Percentiles rank a stretch among this genome's conserved stretches.
phyloP scores from a whole-genome alignment of 2,797 vertebrate genomes.

The Argyrosomus regius region DNA sequence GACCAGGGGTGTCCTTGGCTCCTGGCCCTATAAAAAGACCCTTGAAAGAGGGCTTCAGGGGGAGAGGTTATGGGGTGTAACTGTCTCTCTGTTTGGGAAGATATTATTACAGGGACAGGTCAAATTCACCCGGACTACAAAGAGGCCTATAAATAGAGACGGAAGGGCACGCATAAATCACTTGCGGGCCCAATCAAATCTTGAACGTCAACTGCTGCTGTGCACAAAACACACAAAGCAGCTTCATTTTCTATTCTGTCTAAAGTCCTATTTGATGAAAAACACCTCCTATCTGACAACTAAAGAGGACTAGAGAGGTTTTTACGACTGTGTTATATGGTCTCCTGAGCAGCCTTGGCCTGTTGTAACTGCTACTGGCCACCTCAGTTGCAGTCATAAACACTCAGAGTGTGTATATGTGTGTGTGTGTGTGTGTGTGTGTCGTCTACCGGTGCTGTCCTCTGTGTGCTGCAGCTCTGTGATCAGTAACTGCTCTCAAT shows the following conservation, averaged over 20 bases:
- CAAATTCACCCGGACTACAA: conserved; percentile 73
- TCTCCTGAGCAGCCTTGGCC: conserved; percentile 59
- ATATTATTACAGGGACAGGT: conserved; percentile 79
- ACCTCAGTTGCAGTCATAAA: conserved; percentile 72
- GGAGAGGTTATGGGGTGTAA: conserved; percentile 70
- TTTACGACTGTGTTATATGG: conserved; percentile 53
- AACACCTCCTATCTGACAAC: conserved; percentile 24
- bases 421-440: conserved; percentile 65
- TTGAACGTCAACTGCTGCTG: conserved; percentile 27
- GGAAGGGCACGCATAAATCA: conserved; percentile 63
- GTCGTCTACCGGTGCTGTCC: conserved; percentile 64
- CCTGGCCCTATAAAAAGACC: conserved; percentile 73
- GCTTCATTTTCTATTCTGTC: neutral
- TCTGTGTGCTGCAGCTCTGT: conserved; percentile 89
- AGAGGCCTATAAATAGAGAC: conserved; percentile 69
- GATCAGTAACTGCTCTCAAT: conserved; percentile 97
- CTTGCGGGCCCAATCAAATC: conserved; percentile 19
- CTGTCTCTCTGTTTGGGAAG: conserved; percentile 68
- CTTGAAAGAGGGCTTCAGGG: conserved; percentile 63
- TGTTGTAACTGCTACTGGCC: conserved; percentile 62
- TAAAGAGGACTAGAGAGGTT: conserved; percentile 19
- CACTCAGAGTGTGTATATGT: conserved; percentile 55
- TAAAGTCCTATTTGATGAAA: conserved; percentile 40
- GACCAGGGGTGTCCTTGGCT: conserved; percentile 69
- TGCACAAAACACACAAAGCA: conserved; percentile 28